Conservation (phyloP, 2,888 invertebrate genomes). For the Hecatera dysodea region DNA sequence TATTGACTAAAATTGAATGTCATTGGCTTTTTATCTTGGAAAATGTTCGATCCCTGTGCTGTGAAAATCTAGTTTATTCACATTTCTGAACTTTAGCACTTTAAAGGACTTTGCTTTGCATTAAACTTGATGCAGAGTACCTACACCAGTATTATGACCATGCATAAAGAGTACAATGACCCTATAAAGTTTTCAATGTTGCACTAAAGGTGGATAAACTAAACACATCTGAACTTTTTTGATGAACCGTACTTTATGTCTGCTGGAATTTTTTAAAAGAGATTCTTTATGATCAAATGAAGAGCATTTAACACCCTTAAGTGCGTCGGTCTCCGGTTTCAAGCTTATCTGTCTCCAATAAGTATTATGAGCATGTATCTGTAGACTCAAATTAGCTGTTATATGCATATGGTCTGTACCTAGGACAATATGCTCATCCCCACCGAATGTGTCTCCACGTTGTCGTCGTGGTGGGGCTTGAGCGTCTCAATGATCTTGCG, state of each 20-base stretch:
- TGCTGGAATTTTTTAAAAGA: background rate
- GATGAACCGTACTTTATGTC: background rate
- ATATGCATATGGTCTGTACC: no score
- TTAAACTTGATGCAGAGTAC: slow-evolving; percentile 34
- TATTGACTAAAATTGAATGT: no score
- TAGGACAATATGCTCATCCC: no score
- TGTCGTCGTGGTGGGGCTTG: no score
- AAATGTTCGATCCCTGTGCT: no score
- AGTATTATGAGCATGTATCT: no score
- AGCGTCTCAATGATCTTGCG: no score
- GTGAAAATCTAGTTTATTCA: background rate
- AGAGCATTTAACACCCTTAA: background rate
- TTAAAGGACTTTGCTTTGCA: slow-evolving; percentile 15
- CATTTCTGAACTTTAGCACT: slow-evolving; percentile 24
- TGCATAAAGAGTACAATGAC: slow-evolving; percentile 47
- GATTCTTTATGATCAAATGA: background rate
- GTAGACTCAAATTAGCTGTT: no score
- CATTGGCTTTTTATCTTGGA: no score
- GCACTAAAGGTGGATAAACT: slow-evolving; percentile 13
- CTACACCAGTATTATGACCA: slow-evolving; percentile 5
- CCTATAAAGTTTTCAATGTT: slow-evolving; percentile 38
- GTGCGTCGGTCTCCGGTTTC: background rate
- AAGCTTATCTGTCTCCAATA: slow-evolving; percentile 20
- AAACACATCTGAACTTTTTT: slow-evolving; percentile 21
- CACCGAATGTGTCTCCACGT: no score